Conservation (phyloP, 1,140 invertebrate genomes). For the Drosophila simulans region DNA sequence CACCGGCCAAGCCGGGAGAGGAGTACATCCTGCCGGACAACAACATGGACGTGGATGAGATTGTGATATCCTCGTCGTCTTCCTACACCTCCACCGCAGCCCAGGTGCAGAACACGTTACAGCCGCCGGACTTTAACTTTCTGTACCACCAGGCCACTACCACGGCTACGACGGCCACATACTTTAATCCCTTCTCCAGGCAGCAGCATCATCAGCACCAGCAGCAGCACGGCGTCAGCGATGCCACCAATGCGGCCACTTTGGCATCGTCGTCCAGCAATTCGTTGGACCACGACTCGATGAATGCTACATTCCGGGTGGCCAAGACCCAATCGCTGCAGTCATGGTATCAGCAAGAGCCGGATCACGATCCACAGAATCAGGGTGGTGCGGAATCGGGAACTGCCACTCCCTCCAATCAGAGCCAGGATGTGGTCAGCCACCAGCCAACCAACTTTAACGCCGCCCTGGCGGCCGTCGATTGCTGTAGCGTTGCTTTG, state of each 20-base stretch:
- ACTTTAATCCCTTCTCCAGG: conserved; percentile 53
- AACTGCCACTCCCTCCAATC: conserved; percentile 26
- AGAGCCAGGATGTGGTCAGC: conserved; percentile 38
- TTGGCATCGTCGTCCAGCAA: conserved; percentile 74
- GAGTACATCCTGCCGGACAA: conserved; percentile 76
- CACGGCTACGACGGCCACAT: conserved; percentile 28
- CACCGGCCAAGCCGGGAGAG: conserved; percentile 48
- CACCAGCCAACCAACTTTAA: conserved; percentile 76
- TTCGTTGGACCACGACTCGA: conserved; percentile 72
- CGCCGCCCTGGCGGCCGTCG: conserved; percentile 63
- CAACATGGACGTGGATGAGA: conserved; percentile 75
- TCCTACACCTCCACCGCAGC: conserved; percentile 59
- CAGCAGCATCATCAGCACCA: conserved; percentile 56
- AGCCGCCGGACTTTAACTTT: conserved; percentile 65
- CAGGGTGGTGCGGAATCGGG: conserved; percentile 23
- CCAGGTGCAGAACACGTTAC: conserved; percentile 35
- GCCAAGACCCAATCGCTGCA: conserved; percentile 55
- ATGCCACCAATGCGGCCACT: conserved; percentile 77
- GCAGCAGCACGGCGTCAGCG: conserved; percentile 57
- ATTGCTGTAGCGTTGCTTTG: conserved; percentile 65
- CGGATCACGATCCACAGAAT: conserved; percentile 25
- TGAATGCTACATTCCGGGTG: conserved; percentile 68
- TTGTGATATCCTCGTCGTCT: conserved; percentile 80
- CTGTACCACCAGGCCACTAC: conserved; percentile 54
- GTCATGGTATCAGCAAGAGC: conserved; percentile 54